Conservation (phyloP, 2,888 invertebrate genomes). For the Andrena chrysosceles region DNA sequence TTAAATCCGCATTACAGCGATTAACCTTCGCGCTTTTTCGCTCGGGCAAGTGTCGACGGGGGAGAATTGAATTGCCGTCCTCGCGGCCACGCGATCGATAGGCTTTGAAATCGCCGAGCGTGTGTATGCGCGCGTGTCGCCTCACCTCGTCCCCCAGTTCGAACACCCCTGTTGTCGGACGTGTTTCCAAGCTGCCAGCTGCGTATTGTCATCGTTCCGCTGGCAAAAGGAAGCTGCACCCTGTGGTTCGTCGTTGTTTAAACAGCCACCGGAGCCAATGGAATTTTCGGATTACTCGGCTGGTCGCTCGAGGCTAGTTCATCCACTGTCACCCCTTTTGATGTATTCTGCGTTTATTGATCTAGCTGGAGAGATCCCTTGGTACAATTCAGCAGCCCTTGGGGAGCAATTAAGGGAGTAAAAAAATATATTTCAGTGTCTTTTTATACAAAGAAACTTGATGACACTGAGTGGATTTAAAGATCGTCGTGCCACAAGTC, state of each 20-base stretch:
- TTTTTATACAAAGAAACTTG: no score
- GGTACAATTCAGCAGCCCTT: no score
- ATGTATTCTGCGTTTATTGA: constrained; percentile 5
- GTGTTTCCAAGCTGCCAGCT: constrained; percentile 13
- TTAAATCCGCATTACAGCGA: constrained; percentile 39
- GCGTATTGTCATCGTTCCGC: constrained; percentile 39
- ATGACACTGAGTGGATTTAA: no score
- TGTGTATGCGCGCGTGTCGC: constrained; percentile 21
- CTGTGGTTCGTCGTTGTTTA: constrained; percentile 28
- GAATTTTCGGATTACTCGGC: constrained; percentile 56
- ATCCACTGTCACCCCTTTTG: constrained; percentile 13
- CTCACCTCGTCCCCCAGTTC: constrained; percentile 33
- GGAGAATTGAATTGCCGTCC: constrained; percentile 41
- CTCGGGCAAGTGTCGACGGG: constrained; percentile 26
- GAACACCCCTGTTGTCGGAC: constrained; percentile 28
- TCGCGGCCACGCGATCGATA: constrained; percentile 30
- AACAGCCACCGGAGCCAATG: constrained; percentile 31
- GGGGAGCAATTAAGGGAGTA: no score
- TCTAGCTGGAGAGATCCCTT: not conserved
- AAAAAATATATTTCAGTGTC: no score
- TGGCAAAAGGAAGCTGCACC: constrained; percentile 26
- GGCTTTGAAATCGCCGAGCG: constrained; percentile 21
- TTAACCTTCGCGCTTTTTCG: constrained; percentile 43
- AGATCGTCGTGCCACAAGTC: no score
- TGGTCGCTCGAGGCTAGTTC: constrained; percentile 30